phyloP scores from a whole-genome alignment of 2,797 vertebrate species.

The Remorina albescens region DNA sequence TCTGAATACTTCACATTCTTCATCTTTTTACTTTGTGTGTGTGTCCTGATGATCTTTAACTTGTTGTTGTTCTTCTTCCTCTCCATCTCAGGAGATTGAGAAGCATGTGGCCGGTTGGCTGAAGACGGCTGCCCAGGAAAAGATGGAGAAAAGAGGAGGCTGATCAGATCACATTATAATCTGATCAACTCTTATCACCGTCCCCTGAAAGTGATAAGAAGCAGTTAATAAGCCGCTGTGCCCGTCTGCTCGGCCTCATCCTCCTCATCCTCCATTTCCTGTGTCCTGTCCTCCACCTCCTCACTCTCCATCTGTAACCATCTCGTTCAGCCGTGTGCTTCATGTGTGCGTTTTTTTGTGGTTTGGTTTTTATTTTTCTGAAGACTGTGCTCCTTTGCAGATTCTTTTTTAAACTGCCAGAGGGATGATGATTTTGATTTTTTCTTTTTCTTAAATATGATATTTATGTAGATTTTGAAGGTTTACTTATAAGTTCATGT shows the following conservation, averaged over 20 bases:
- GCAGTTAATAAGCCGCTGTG: conserved; percentile 37
- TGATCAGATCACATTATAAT: conserved; percentile 42
- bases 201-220: conserved; percentile 34
- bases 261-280: conserved; percentile 40
- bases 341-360: background rate
- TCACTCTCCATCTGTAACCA: background rate
- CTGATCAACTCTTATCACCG: conserved; percentile 51
- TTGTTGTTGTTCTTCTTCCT: conserved; percentile 2
- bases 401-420: too few relatives aligned
- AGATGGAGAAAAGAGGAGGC: conserved; percentile 9
- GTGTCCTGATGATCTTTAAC: background rate
- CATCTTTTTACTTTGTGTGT: background rate
- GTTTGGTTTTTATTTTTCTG: background rate
- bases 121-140: conserved; percentile 67
- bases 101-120: conserved; percentile 75
- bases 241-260: conserved; percentile 20
- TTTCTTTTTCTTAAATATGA: background rate
- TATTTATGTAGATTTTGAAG: too few relatives aligned
- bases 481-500: background rate
- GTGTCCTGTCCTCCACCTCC: conserved; percentile 24
- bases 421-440: background rate
- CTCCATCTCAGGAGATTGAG: conserved; percentile 77
- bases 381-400: background rate
- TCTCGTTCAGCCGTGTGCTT: background rate
- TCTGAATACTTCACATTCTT: background rate